These are phyloP conservation scores for Parambassis ranga DNA, from an alignment of 2,797 vertebrate genomes.

Conservation along the genomic window DNA sequence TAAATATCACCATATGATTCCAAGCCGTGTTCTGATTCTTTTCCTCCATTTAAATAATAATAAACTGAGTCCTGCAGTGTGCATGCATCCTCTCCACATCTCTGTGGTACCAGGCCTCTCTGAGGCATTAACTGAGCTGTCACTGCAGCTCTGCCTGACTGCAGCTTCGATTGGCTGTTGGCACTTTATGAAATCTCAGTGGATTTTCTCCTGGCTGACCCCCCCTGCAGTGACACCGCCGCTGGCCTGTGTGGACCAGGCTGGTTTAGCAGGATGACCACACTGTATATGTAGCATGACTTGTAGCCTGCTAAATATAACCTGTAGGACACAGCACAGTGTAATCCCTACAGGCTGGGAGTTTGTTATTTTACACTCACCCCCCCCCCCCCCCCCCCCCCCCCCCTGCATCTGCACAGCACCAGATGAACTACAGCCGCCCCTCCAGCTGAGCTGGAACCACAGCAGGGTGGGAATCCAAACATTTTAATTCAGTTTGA, in stretches of 20 bases:
- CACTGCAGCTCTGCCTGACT: slow-evolving; percentile 8
- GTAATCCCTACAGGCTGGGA: slow-evolving; percentile 34
- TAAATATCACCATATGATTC: not conserved
- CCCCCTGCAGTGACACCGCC: slow-evolving; percentile 38
- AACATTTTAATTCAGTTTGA: slow-evolving; percentile 1
- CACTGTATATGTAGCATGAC: slow-evolving; percentile 2
- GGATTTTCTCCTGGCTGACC: slow-evolving; percentile 51
- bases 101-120: slow-evolving; percentile 5
- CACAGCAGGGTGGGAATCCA: slow-evolving; percentile 7
- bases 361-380: slow-evolving; percentile 5
- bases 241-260: slow-evolving; percentile 15
- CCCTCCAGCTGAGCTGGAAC: slow-evolving; percentile 7
- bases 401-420: slow-evolving; percentile 18
- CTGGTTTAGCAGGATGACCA: slow-evolving; percentile 4
- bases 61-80: not conserved
- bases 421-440: slow-evolving; percentile 13
- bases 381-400: slow-evolving; percentile 18
- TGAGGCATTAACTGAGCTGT: slow-evolving; percentile 12
- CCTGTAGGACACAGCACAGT: not conserved
- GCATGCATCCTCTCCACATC: not conserved
- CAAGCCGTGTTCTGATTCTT: not conserved
- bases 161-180: slow-evolving; percentile 54
- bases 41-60: not conserved
- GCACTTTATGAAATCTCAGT: slow-evolving; percentile 36
- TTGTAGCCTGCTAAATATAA: slow-evolving; percentile 50